phyloP scores from a whole-genome alignment of 2,113 vertebrate genomes.

The Chroicocephalus ridibundus region DNA sequence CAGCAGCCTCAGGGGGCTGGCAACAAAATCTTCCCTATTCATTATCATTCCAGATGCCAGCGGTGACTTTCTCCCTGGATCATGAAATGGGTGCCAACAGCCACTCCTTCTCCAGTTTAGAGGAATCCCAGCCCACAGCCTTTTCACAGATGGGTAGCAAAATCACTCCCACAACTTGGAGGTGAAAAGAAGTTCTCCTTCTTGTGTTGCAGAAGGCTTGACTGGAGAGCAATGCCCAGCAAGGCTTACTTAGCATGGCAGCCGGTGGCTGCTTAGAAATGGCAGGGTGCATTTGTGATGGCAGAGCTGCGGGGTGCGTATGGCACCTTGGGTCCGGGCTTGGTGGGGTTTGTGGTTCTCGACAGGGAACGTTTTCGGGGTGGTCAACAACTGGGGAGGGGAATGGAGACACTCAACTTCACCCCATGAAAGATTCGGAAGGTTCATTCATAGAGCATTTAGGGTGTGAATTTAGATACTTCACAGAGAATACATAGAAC shows the following conservation, averaged over 20 bases:
- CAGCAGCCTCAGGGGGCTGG: neutral
- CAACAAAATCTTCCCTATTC: neutral
- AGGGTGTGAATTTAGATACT: neutral
- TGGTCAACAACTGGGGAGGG: fast-evolving
- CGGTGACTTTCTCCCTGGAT: neutral
- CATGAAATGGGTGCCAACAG: neutral
- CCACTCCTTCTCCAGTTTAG: neutral
- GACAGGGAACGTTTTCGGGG: fast-evolving
- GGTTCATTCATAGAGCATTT: neutral
- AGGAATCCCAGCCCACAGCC: neutral
- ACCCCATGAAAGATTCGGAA: neutral
- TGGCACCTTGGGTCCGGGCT: neutral
- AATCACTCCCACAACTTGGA: neutral
- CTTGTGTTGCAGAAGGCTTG: neutral
- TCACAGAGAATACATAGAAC: neutral
- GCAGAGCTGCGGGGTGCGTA: fast-evolving
- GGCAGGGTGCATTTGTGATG: fast-evolving
- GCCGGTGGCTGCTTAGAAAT: neutral
- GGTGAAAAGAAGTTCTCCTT: neutral
- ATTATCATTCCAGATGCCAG: neutral
- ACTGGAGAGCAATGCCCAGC: neutral
- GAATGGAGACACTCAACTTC: neutral
- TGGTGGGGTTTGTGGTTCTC: neutral
- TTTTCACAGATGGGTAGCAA: neutral
- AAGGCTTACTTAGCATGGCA: neutral